These are phyloP conservation scores for Chrysolina americana DNA, from an alignment of 2,888 invertebrate species.

Conservation along the genomic window DNA sequence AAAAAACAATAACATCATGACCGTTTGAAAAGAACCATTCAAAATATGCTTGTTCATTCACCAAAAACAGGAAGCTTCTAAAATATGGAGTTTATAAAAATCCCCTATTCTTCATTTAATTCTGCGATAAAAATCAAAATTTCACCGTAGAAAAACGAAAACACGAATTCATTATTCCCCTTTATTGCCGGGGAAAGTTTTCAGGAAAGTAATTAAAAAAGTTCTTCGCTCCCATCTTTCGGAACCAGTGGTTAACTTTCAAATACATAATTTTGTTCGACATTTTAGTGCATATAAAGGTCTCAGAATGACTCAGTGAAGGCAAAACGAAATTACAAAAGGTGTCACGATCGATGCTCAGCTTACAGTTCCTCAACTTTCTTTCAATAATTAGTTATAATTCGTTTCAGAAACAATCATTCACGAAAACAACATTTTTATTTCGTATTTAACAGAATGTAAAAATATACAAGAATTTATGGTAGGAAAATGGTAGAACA, in stretches of 20 bases:
- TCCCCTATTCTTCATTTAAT: background rate
- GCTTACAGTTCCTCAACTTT: background rate
- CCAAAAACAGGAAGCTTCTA: background rate
- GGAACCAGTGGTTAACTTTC: conserved; percentile 29
- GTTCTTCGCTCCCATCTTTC: conserved; percentile 40
- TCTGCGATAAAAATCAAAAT: background rate
- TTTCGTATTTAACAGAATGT: no score
- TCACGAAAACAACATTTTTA: no score
- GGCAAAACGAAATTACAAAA: background rate
- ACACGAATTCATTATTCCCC: conserved; percentile 42
- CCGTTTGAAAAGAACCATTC: no score
- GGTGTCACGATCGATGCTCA: background rate
- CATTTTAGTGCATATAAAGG: conserved; percentile 15
- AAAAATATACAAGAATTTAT: no score
- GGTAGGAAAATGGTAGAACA: no score
- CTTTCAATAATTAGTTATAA: background rate
- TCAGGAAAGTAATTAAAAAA: conserved; percentile 46
- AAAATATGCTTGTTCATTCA: no score
- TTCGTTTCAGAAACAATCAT: background rate
- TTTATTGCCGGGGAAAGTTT: conserved; percentile 39
- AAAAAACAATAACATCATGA: no score
- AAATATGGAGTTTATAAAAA: background rate
- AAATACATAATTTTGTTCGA: conserved; percentile 25
- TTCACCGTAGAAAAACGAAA: conserved; percentile 27
- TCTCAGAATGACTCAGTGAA: background rate